These are phyloP conservation scores for Balaenoptera acutorostrata DNA, from an alignment of 2,113 vertebrate genomes.

Conservation along the genomic window DNA sequence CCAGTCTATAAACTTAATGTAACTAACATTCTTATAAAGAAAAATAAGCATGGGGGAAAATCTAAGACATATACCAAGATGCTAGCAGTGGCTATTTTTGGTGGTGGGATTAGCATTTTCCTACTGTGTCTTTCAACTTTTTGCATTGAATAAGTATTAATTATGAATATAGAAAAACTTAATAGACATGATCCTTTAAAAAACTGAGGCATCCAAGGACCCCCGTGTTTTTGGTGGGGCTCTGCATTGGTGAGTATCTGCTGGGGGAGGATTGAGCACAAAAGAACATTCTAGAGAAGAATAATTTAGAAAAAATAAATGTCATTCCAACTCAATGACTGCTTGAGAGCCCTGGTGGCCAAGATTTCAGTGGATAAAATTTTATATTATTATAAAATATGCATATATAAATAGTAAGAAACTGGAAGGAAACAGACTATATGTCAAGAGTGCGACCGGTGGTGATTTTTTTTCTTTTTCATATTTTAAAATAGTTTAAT, in stretches of 20 bases:
- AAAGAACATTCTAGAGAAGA: not conserved
- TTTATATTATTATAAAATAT: not conserved
- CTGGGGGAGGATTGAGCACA: rapidly evolving
- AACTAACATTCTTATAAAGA: not conserved
- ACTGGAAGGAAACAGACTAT: not conserved
- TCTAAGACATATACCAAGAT: not conserved
- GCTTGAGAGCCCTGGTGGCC: not conserved
- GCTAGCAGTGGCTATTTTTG: not conserved
- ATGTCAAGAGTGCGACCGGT: not conserved
- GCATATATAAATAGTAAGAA: not conserved
- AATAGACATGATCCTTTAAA: not conserved
- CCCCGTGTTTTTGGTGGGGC: not conserved
- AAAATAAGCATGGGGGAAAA: not conserved
- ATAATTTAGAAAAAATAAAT: not conserved
- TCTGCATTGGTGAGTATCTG: not conserved
- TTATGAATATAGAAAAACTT: not conserved
- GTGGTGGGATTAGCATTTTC: not conserved
- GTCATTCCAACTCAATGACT: not conserved
- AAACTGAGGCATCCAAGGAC: not conserved
- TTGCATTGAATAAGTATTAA: not conserved
- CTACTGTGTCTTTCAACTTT: not conserved
- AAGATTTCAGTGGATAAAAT: not conserved
- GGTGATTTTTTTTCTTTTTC: not conserved
- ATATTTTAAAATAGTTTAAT: not conserved
- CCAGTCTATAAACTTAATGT: not conserved